Base-by-base conservation (phyloP, 2,797 vertebrate genomes). In the Hemibagrus guttatus region DNA sequence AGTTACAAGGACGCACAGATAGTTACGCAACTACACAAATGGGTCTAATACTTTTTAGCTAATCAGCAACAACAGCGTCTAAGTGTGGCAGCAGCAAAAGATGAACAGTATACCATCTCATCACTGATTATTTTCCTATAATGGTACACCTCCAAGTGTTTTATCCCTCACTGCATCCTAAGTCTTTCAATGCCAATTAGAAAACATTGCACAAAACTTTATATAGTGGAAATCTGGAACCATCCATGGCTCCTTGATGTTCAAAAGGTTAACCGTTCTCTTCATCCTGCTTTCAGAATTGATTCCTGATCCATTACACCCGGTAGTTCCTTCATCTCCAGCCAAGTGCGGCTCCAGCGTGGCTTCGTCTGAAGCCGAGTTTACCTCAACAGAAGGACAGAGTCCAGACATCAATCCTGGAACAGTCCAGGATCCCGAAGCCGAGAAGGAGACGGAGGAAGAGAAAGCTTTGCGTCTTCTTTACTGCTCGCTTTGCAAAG, bases 401-500 rank as follows among this genome's bases (percentile, higher is more conserved):
- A 96, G 92, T 54, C 81, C 87, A 17, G 87, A 89, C 28, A 52
- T 71, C 72, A 88, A 90, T 2, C 85, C 91, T 42, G 83, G 80
- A 83, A 76, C 56, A 96, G 90, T 92, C 91, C 92, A 90, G 0
- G 96, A 95, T 82, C 87, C 91, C 0, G 95, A 95, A 85, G 92
- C 76, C 31, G 85, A 83, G 11, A 84, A 39, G 84, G 98, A 99
- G 94, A 97, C 97, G 0, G 98, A 99, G 88, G 97, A 99, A 81
- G 97, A 98, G 88, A 99, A 99, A 93, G 97, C 98, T 5, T 96
- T 96, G 82, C 94, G 98, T 71, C 95, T 99, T 23, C 97, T 99
- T 39, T 99, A 99, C 94, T 99, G 98, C 93, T 98, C 98, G 39
- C 97, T 99, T 90, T 99, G 98, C 96, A 99, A 98, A 94, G 97